These are phyloP conservation scores for Aphidius colemani DNA, from an alignment of 2,888 invertebrate genomes.

Conservation along the genomic window DNA sequence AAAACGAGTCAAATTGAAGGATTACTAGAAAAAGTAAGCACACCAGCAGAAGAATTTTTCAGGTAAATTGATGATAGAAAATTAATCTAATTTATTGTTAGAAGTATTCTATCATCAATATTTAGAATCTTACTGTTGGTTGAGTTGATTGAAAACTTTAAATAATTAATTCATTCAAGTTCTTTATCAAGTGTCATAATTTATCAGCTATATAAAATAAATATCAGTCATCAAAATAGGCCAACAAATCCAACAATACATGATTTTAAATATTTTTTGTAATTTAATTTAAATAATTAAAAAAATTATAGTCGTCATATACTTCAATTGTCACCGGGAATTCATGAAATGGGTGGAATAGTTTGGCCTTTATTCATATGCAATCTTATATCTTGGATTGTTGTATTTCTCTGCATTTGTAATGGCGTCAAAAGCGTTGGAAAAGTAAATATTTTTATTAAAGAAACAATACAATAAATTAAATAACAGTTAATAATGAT, in stretches of 20 bases:
- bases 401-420: slow-evolving; percentile 83
- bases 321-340: slow-evolving; percentile 74
- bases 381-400: slow-evolving; percentile 77
- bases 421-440: slow-evolving; percentile 87
- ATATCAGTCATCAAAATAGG: too few relatives aligned
- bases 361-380: slow-evolving; percentile 81
- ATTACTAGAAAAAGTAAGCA: slow-evolving; percentile 59
- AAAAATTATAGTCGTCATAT: slow-evolving; percentile 72
- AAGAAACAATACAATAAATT: slow-evolving; percentile 7
- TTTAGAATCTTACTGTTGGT: slow-evolving; percentile 10
- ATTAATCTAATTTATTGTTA: too few relatives aligned
- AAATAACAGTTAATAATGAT: slow-evolving; percentile 15
- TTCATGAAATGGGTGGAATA: slow-evolving; percentile 75
- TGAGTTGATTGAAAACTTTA: neutral
- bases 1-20: slow-evolving; percentile 50
- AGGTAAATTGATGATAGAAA: slow-evolving; percentile 64
- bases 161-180: too few relatives aligned
- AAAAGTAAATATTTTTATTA: slow-evolving; percentile 64
- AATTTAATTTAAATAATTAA: slow-evolving; percentile 25
- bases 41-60: slow-evolving; percentile 83
- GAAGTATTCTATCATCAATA: too few relatives aligned
- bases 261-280: neutral
- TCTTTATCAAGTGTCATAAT: too few relatives aligned
- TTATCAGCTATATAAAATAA: too few relatives aligned
- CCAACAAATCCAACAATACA: too few relatives aligned